Conservation (phyloP, 2,888 invertebrate species). For the Craniophora ligustri region DNA sequence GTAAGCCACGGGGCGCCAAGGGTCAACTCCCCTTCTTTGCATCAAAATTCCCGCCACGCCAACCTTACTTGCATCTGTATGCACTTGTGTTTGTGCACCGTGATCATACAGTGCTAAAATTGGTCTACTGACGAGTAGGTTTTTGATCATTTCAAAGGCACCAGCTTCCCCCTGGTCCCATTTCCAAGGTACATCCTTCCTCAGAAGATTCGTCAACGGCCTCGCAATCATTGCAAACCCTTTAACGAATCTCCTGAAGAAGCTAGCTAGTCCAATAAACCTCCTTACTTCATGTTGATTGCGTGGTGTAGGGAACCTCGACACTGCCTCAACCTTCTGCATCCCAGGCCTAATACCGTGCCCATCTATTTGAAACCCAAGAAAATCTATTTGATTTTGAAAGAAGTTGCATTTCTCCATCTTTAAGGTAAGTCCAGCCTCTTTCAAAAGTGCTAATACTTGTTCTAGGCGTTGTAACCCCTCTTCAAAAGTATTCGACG, state of each 20-base stretch:
- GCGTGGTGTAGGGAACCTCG: neutral
- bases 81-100: neutral
- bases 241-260: constrained; percentile 6
- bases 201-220: constrained; percentile 1
- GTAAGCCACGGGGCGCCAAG: neutral
- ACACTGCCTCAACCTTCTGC: neutral
- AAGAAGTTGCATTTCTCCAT: neutral
- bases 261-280: constrained; percentile 7
- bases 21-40: neutral
- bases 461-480: neutral
- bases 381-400: neutral
- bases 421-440: neutral
- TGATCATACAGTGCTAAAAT: constrained; percentile 1
- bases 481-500: neutral
- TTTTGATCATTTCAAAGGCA: neutral
- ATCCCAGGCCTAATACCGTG: neutral
- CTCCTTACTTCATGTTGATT: constrained; percentile 6
- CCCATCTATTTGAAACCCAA: too few species aligned
- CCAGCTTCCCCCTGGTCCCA: neutral
- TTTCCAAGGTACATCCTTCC: constrained; percentile 1
- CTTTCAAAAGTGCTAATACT: neutral
- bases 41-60: constrained; percentile 7
- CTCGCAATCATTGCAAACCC: constrained; percentile 1
- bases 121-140: neutral
- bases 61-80: constrained; percentile 7